Base-by-base conservation (phyloP, 2,797 vertebrate species). In the Pyrocephalus nanus region DNA sequence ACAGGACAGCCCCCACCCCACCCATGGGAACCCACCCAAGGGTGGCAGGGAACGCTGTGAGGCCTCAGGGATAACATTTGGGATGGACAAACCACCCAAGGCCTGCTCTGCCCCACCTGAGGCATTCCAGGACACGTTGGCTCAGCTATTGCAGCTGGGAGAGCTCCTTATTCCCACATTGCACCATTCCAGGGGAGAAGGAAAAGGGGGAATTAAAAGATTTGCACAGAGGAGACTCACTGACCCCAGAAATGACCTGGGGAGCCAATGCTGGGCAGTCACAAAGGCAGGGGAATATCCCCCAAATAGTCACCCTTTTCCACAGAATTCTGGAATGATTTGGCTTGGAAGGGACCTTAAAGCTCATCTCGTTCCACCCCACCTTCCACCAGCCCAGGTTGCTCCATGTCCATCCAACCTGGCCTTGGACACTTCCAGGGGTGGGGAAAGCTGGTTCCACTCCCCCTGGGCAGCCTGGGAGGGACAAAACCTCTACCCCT, bases 101-200 rank as follows among this genome's bases (percentile, higher is more conserved):
- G 6, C 45, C 34, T 58, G 64, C 38, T 71, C 19, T 53, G 38
- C 40, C 36, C 40, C 11, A 3, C 45, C 16, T 8, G 40, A 53
- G n/a, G 14, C 38, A 27, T 19, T 18, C 6, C 2, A 5, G 25
- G 2, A 9, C 34, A 2, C 3, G 1, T 7, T 27, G 32, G n/a
- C 32, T 73, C 2, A 0, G 18, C 32, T 23, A 15, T 32, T 12
- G 3, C 34, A 71, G 57, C 11, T 6, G 6, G 22, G 26, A 50
- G 40, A 48, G 43, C 30, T 18, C 7, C 27, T 47, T n/a, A 25
- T 29, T 82, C 36, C 43, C 21, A 9, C 30, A 30, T 7, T 17
- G n/a, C 23, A 2, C 12, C 7, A n/a, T n/a, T 48, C 17, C 3
- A 10, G 57, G 57, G 2, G 6, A 26, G 32, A 36, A 53, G 27